Conservation (phyloP, 2,113 vertebrate species). For the Charina bottae region DNA sequence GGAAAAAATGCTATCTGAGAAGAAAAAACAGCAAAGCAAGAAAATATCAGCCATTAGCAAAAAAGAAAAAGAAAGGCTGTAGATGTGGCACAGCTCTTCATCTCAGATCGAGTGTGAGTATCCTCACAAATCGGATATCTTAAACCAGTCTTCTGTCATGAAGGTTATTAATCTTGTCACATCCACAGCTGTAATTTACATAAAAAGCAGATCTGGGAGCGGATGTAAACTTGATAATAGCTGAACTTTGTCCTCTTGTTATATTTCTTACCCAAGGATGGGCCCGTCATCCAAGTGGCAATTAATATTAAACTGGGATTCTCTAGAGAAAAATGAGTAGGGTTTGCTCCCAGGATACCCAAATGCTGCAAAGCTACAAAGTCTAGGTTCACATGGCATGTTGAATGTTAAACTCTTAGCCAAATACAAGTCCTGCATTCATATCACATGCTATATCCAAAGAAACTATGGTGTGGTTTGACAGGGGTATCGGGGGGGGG, state of each 20-base stretch:
- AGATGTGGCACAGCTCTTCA: background rate
- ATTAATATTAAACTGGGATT: background rate
- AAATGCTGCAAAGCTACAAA: background rate
- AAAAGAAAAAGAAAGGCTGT: background rate
- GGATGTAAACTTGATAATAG: background rate
- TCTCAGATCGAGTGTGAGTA: background rate
- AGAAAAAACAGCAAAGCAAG: background rate
- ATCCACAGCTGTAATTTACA: background rate
- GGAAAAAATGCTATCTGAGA: background rate
- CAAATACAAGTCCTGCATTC: background rate
- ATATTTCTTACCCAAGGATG: background rate
- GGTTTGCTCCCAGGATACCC: background rate
- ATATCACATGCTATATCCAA: background rate
- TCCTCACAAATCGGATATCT: background rate
- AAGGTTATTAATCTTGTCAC: background rate
- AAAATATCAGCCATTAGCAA: background rate
- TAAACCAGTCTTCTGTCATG: background rate
- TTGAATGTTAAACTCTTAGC: background rate
- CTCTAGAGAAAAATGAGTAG: background rate
- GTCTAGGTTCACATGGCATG: background rate
- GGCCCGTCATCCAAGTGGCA: background rate
- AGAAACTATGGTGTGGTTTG: background rate
- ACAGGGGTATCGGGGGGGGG: background rate
- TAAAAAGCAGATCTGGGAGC: slow-evolving; percentile 6
- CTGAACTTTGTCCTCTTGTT: background rate